Percentiles rank a stretch among this genome's conserved stretches.
Evolutionary conservation across 1,140 invertebrate genomes (phyloP).

Genomic region (Bombus superbus): DNA sequence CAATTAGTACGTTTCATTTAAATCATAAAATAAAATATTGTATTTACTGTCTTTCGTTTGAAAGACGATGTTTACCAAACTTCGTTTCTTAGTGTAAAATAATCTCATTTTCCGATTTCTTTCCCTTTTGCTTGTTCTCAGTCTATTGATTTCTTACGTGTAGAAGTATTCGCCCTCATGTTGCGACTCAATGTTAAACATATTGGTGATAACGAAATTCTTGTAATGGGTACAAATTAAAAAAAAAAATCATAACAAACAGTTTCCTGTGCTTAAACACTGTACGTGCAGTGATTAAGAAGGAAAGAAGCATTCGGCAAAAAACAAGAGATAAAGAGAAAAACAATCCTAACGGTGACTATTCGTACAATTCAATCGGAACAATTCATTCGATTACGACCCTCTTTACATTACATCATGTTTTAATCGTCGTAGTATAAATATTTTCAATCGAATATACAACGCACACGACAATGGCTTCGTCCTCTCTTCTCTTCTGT

Average conservation of each 20-base stretch:
- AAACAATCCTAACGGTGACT: constrained; percentile 29
- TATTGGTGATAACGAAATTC: constrained; percentile 6
- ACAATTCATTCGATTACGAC: constrained; percentile 12
- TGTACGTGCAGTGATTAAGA: constrained; percentile 31
- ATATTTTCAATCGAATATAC: constrained; percentile 25
- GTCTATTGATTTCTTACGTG: constrained; percentile 33
- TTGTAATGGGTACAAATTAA: constrained; percentile 20
- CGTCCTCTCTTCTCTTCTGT: not conserved
- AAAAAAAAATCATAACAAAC: constrained; percentile 12
- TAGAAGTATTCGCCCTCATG: not conserved
- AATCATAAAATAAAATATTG: not conserved
- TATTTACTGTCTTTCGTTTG: not conserved
- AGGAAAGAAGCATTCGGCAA: not conserved
- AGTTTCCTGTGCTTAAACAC: constrained; percentile 35
- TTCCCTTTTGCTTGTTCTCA: constrained; percentile 22
- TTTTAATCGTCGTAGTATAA: constrained; percentile 19
- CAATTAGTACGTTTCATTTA: not conserved
- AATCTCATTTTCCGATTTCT: constrained; percentile 38
- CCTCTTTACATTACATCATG: constrained; percentile 14
- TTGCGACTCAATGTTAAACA: constrained; percentile 3
- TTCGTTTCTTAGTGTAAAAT: constrained; percentile 3
- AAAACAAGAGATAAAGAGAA: constrained; percentile 1
- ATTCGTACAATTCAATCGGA: constrained; percentile 10
- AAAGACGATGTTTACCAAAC: not conserved
- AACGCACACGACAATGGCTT: constrained; percentile 27